Percentiles rank a stretch among this genome's conserved stretches.
Evolutionary conservation across 2,797 vertebrate species (phyloP).

Genomic region (Falco berigora): DNA sequence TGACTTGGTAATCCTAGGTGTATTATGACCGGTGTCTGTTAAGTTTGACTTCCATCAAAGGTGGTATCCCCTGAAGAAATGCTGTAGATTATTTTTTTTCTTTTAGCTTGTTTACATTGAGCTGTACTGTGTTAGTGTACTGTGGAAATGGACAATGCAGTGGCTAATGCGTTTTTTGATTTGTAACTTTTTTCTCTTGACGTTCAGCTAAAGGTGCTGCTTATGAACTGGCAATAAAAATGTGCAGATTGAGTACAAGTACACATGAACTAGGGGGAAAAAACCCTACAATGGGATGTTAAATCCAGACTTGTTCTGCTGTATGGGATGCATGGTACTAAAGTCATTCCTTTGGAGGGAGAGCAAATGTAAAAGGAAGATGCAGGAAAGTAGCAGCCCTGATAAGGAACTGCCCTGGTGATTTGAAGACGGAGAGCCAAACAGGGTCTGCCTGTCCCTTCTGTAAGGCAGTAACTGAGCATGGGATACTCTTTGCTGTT

Average conservation of each 20-base stretch:
- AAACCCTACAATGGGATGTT: background rate
- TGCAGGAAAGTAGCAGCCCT: background rate
- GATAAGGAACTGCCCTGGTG: background rate
- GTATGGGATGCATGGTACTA: fast-evolving
- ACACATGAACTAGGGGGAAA: background rate
- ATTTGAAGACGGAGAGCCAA: background rate
- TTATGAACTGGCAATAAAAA: background rate
- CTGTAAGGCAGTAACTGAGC: background rate
- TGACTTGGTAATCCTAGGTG: background rate
- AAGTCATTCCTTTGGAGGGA: background rate
- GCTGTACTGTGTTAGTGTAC: background rate
- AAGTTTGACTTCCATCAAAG: background rate
- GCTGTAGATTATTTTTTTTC: background rate
- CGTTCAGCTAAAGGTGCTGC: background rate
- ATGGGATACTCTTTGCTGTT: background rate
- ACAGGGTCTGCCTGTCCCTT: background rate
- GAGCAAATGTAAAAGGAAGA: background rate
- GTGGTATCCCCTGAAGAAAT: background rate
- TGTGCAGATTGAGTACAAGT: background rate
- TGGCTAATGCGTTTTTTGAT: background rate
- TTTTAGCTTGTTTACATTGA: background rate
- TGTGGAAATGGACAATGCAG: background rate
- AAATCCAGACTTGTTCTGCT: background rate
- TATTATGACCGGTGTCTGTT: background rate
- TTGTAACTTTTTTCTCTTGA: background rate